These are phyloP conservation scores for Venustoraphidia nigricollis DNA, from an alignment of 2,888 invertebrate species.

Conservation along the genomic window DNA sequence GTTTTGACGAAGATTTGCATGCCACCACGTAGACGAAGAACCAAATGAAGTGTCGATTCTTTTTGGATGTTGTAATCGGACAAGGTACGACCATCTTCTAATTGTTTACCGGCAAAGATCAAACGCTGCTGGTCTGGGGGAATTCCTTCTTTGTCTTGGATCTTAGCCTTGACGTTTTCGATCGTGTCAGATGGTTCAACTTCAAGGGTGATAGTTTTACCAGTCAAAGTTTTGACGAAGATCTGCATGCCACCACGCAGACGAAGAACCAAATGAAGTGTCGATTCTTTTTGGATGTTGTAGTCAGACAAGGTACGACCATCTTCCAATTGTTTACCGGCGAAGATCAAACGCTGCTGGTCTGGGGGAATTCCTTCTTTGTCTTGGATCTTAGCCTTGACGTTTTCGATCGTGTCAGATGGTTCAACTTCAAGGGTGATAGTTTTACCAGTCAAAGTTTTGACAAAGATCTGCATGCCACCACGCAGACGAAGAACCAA, in stretches of 20 bases:
- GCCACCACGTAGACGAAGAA: conserved; percentile 38
- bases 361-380: conserved; percentile 81
- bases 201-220: conserved; percentile 37
- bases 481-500: conserved; percentile 44
- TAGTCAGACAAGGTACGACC: conserved; percentile 46
- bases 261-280: conserved; percentile 80
- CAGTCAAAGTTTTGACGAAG: conserved; percentile 37
- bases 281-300: conserved; percentile 86
- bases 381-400: conserved; percentile 37
- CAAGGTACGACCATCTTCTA: conserved; percentile 47
- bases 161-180: conserved; percentile 43
- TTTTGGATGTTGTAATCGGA: conserved; percentile 48
- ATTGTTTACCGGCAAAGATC: conserved; percentile 48
- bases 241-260: conserved; percentile 54
- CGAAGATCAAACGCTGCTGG: conserved; percentile 73
- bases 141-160: conserved; percentile 32
- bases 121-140: conserved; percentile 38
- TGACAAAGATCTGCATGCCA: conserved; percentile 51
- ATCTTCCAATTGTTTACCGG: conserved; percentile 55
- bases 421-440: conserved; percentile 39
- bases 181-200: conserved; percentile 45
- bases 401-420: conserved; percentile 42
- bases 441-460: conserved; percentile 41
- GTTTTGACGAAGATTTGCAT: conserved; percentile 36
- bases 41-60: conserved; percentile 37